Evolutionary conservation across 1,140 invertebrate species (phyloP).

Genomic region (Eumeta japonica): DNA sequence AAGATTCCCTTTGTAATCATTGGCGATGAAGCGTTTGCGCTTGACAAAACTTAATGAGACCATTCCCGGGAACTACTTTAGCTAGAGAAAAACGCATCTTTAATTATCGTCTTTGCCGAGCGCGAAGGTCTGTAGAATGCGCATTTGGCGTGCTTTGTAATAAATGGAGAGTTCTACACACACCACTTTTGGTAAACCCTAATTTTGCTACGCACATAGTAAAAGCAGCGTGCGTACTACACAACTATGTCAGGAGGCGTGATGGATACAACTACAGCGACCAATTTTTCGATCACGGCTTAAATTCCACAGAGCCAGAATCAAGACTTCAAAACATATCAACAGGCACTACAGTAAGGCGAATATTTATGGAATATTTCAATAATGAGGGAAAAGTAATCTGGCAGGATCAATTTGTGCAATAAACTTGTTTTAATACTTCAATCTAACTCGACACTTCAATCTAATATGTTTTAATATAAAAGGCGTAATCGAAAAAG

Average conservation of each 20-base stretch:
- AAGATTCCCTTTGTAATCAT: slow-evolving; percentile 17
- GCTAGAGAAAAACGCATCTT: neutral
- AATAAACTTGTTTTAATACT: slow-evolving; percentile 1
- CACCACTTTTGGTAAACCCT: no score
- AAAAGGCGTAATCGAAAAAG: no score
- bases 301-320: neutral
- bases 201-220: slow-evolving; percentile 6
- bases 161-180: slow-evolving; percentile 5
- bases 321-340: slow-evolving; percentile 1
- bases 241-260: slow-evolving; percentile 3
- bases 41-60: slow-evolving; percentile 9
- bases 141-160: slow-evolving; percentile 6
- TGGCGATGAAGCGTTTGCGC: slow-evolving; percentile 24
- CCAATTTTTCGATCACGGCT: slow-evolving; percentile 1
- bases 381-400: slow-evolving; percentile 2
- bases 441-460: no score
- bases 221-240: slow-evolving; percentile 4
- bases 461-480: no score
- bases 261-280: slow-evolving; percentile 5
- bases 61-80: slow-evolving; percentile 4
- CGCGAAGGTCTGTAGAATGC: slow-evolving; percentile 6
- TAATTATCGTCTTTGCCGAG: slow-evolving; percentile 5
- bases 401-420: slow-evolving; percentile 3
- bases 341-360: neutral
- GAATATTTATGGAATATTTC: slow-evolving; percentile 4